Evolutionary conservation across 2,888 invertebrate species (phyloP).

Genomic region (Chironomus riparius): DNA sequence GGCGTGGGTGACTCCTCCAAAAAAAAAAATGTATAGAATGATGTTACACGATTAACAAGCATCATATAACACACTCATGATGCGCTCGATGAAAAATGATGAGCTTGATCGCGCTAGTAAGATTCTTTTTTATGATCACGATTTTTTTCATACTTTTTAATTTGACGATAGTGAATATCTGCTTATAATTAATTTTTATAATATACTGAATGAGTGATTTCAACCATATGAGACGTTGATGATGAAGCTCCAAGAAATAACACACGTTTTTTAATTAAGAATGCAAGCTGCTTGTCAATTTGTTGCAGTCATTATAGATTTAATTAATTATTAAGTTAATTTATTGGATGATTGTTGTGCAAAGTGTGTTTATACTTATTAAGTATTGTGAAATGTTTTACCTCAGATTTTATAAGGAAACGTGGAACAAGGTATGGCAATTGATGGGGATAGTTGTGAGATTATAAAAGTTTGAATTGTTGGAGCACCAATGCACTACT

Average conservation of each 20-base stretch:
- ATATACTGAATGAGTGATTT: background rate
- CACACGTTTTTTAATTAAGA: constrained; percentile 21
- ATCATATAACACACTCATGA: background rate
- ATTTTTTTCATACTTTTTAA: background rate
- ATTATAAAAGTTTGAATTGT: no score
- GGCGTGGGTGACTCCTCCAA: constrained; percentile 9
- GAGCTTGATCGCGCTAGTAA: background rate
- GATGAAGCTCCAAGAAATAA: background rate
- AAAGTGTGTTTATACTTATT: no score
- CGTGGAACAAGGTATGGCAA: no score
- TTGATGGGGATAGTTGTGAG: no score
- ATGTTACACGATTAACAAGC: constrained; percentile 20
- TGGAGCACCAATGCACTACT: no score
- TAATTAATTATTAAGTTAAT: constrained; percentile 20
- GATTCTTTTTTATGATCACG: background rate
- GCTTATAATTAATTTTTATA: no score
- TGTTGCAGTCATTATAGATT: constrained; percentile 10
- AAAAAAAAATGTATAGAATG: background rate
- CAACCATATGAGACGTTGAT: background rate
- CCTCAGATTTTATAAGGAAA: no score
- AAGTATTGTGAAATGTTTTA: no score
- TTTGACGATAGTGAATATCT: background rate
- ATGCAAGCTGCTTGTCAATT: constrained; percentile 11
- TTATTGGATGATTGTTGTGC: background rate
- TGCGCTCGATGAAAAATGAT: no score